phyloP scores from a whole-genome alignment of 2,113 vertebrate genomes.

The Periophthalmus modestus region DNA sequence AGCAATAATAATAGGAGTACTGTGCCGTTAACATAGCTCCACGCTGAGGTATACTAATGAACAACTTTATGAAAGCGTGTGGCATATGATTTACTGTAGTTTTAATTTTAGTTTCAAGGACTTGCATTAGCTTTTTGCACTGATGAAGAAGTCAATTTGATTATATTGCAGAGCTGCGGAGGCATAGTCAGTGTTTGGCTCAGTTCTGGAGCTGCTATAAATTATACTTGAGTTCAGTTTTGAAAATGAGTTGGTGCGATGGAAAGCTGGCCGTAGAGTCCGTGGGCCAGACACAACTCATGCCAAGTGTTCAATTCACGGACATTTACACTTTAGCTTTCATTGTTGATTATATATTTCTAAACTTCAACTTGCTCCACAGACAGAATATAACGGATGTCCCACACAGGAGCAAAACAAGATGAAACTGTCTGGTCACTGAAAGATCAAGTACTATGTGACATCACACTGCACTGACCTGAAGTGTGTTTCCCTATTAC shows the following conservation, averaged over 20 bases:
- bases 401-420: no score
- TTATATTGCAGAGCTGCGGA: background rate
- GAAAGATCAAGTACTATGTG: no score
- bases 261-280: background rate
- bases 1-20: no score
- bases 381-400: background rate
- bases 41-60: background rate
- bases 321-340: background rate
- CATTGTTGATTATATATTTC: background rate
- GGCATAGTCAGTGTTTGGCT: conserved; percentile 3
- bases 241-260: conserved; percentile 6
- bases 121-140: background rate
- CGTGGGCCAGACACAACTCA: background rate
- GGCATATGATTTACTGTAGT: background rate
- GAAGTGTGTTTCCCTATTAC: no score
- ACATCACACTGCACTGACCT: no score
- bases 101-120: background rate
- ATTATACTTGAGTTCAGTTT: background rate
- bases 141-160: background rate
- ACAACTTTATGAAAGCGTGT: background rate
- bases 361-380: background rate
- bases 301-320: background rate
- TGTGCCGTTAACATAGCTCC: no score
- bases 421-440: no score
- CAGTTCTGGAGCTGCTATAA: background rate